phyloP scores from a whole-genome alignment of 1,140 invertebrate species.

The Tyrophagus putrescentiae region DNA sequence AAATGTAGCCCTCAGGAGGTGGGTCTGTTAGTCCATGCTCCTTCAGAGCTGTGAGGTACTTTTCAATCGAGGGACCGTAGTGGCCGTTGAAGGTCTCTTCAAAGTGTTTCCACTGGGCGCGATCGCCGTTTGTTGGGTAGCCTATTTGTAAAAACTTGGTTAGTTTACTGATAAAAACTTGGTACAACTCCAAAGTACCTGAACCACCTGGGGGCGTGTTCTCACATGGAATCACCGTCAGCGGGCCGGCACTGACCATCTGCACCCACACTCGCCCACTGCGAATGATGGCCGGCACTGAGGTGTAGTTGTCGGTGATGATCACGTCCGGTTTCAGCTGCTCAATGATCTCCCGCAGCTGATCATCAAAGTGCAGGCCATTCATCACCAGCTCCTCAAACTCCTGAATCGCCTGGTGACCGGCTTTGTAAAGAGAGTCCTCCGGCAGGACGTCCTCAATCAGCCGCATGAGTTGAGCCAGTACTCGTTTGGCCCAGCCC shows the following conservation, averaged over 20 bases:
- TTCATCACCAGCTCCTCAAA: slow-evolving; percentile 2
- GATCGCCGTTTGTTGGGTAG: neutral
- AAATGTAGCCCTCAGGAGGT: neutral
- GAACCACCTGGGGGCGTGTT: slow-evolving; percentile 11
- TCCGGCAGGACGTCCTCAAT: neutral
- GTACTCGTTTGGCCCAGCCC: neutral
- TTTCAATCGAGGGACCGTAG: neutral
- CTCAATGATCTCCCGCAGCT: neutral
- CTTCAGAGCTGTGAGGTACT: too few relatives aligned
- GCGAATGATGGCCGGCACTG: slow-evolving; percentile 5
- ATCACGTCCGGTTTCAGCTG: slow-evolving; percentile 19
- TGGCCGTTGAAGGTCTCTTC: neutral
- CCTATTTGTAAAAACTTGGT: too few relatives aligned
- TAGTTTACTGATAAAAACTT: too few relatives aligned
- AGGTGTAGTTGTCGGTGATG: slow-evolving; percentile 16
- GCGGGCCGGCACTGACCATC: slow-evolving; percentile 17
- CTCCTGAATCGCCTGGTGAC: neutral
- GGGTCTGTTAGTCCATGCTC: neutral
- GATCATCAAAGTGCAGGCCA: neutral
- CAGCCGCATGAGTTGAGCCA: neutral
- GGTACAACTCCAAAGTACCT: too few relatives aligned
- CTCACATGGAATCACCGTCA: neutral
- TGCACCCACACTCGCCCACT: slow-evolving; percentile 9
- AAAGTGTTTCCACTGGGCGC: neutral
- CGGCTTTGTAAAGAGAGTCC: neutral